phyloP scores from a whole-genome alignment of 2,888 invertebrate genomes.

The Mythimna vitellina region DNA sequence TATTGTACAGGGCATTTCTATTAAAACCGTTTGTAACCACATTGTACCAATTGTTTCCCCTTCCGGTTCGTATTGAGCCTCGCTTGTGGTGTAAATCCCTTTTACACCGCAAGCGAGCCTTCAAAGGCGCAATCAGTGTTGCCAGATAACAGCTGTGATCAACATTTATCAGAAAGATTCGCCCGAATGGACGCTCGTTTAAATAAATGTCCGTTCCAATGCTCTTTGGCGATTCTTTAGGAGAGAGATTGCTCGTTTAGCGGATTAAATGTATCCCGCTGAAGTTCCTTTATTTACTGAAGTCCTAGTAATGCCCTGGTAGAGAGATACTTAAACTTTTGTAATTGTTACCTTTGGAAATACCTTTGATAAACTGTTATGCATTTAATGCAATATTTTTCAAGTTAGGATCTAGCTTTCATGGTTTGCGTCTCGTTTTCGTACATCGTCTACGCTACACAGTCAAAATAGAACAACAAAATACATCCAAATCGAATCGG shows the following conservation, averaged over 20 bases:
- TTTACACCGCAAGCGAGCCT: constrained; percentile 30
- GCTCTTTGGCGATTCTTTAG: constrained; percentile 51
- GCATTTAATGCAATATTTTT: neutral
- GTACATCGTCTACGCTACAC: neutral
- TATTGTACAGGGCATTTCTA: constrained; percentile 1
- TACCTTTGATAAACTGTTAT: neutral
- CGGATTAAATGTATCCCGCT: constrained; percentile 46
- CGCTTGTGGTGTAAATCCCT: constrained; percentile 39
- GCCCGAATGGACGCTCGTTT: constrained; percentile 58
- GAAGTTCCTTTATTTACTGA: constrained; percentile 14
- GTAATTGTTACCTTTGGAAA: neutral
- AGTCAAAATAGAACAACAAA: constrained; percentile 12
- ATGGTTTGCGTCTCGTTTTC: neutral
- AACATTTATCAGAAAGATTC: constrained; percentile 60
- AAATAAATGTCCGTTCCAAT: constrained; percentile 62
- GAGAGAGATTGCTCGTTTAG: constrained; percentile 53
- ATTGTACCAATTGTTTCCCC: constrained; percentile 31
- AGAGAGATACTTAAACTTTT: constrained; percentile 5
- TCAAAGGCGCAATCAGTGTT: constrained; percentile 59
- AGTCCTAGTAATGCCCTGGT: constrained; percentile 21
- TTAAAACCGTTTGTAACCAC: constrained; percentile 14
- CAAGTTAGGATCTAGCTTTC: neutral
- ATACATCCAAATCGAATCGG: constrained; percentile 15
- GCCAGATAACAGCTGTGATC: constrained; percentile 62
- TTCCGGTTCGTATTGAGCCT: constrained; percentile 12